Evolutionary conservation across 2,888 invertebrate genomes (phyloP).

Genomic region (Chymomyza procnemis): DNA sequence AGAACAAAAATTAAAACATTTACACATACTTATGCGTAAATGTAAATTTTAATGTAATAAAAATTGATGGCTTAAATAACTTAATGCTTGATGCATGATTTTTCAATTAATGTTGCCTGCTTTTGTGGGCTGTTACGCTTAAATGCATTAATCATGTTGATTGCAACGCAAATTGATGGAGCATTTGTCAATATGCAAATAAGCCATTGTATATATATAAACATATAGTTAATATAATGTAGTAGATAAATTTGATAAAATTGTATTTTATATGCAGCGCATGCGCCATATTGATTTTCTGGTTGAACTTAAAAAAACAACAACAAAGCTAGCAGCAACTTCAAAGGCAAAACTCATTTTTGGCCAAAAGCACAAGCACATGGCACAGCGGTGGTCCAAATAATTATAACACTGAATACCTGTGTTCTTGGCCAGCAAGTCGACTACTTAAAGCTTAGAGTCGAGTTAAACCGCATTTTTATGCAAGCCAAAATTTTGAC

Average conservation of each 20-base stretch:
- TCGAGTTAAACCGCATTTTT: no score
- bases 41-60: background rate
- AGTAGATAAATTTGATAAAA: background rate
- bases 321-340: constrained; percentile 34
- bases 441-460: no score
- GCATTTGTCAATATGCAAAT: background rate
- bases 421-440: no score
- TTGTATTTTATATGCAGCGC: constrained; percentile 42
- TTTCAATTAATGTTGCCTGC: background rate
- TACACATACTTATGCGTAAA: background rate
- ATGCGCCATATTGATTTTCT: constrained; percentile 71
- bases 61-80: background rate
- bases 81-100: background rate
- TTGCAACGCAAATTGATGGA: background rate
- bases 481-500: no score
- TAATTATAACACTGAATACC: no score
- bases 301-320: constrained; percentile 24
- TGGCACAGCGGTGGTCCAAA: background rate
- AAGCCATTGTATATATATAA: background rate
- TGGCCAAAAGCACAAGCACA: constrained; percentile 20
- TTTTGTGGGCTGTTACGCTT: background rate
- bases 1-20: background rate
- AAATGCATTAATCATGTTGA: background rate
- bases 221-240: background rate
- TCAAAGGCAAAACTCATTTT: constrained; percentile 69